Evolutionary conservation across 1,140 invertebrate species (phyloP).

Genomic region (Galleria mellonella): DNA sequence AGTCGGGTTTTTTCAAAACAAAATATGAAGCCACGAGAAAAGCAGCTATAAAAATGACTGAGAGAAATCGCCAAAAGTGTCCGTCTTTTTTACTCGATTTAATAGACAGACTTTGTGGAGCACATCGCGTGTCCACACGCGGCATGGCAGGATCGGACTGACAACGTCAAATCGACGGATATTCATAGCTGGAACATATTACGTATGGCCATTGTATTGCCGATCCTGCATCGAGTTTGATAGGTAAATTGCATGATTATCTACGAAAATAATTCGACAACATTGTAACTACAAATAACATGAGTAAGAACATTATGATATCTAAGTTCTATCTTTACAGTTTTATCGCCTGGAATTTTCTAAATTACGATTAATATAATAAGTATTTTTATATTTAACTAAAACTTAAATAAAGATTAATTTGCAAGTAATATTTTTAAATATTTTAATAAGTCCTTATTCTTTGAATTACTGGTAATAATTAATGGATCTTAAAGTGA

Average conservation of each 20-base stretch:
- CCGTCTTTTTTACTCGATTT: conserved; percentile 41
- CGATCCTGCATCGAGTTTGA: conserved; percentile 25
- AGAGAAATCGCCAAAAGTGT: conserved; percentile 39
- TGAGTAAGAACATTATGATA: too few species aligned
- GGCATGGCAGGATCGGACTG: conserved; percentile 59
- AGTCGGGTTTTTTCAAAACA: conserved; percentile 36
- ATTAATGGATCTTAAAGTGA: too few species aligned
- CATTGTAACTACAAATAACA: too few species aligned
- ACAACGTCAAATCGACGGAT: conserved; percentile 30
- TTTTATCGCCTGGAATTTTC: too few species aligned
- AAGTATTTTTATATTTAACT: too few species aligned
- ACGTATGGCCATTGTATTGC: conserved; percentile 32
- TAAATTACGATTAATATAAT: too few species aligned
- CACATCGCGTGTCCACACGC: conserved; percentile 44
- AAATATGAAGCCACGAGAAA: conserved; percentile 31
- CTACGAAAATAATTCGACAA: too few species aligned
- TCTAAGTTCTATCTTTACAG: too few species aligned
- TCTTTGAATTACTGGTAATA: too few species aligned
- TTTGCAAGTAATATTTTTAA: too few species aligned
- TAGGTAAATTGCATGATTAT: conserved; percentile 9
- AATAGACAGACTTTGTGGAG: conserved; percentile 29
- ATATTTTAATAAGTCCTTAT: too few species aligned
- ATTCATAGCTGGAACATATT: conserved; percentile 48
- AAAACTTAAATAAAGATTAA: too few species aligned
- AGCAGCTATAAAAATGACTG: conserved; percentile 22